A percentile compares a stretch with the other conserved stretches of the same genome.
Conservation (phyloP, 2,888 invertebrate genomes). For the Mycogona germanica region DNA sequence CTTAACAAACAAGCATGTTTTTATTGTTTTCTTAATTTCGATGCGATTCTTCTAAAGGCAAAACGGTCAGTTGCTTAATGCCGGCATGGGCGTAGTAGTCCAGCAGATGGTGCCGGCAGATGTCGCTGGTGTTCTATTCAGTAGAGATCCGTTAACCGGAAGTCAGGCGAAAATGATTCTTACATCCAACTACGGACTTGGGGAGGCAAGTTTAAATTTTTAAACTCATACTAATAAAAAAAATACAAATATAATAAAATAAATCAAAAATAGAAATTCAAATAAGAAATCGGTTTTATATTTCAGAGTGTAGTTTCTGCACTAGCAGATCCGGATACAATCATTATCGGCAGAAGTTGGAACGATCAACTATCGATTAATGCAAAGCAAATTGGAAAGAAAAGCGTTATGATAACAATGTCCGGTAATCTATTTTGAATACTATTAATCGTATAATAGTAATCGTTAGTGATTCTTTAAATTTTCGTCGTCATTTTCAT, state of each 20-base stretch:
- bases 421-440: slow-evolving; percentile 4
- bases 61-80: slow-evolving; percentile 52
- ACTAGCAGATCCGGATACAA: slow-evolving; percentile 59
- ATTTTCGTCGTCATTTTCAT: background rate
- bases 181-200: slow-evolving; percentile 69
- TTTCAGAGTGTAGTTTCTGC: slow-evolving; percentile 66
- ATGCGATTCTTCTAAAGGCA: slow-evolving; percentile 41
- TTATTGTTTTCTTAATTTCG: background rate
- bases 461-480: too few species aligned
- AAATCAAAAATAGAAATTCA: background rate
- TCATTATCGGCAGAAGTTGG: slow-evolving; percentile 43
- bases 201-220: slow-evolving; percentile 46
- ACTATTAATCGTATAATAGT: background rate
- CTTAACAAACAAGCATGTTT: background rate
- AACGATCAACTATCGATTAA: slow-evolving; percentile 39
- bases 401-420: slow-evolving; percentile 6
- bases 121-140: slow-evolving; percentile 60
- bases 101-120: slow-evolving; percentile 61
- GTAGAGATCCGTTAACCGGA: slow-evolving; percentile 58
- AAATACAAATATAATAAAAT: background rate
- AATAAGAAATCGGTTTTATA: background rate
- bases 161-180: slow-evolving; percentile 54
- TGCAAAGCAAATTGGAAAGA: slow-evolving; percentile 9
- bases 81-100: slow-evolving; percentile 64
- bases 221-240: background rate